Percentiles rank a stretch among this genome's conserved stretches.
phyloP scores from a whole-genome alignment of 2,113 vertebrate genomes.

The Sporophila hypoxantha region DNA sequence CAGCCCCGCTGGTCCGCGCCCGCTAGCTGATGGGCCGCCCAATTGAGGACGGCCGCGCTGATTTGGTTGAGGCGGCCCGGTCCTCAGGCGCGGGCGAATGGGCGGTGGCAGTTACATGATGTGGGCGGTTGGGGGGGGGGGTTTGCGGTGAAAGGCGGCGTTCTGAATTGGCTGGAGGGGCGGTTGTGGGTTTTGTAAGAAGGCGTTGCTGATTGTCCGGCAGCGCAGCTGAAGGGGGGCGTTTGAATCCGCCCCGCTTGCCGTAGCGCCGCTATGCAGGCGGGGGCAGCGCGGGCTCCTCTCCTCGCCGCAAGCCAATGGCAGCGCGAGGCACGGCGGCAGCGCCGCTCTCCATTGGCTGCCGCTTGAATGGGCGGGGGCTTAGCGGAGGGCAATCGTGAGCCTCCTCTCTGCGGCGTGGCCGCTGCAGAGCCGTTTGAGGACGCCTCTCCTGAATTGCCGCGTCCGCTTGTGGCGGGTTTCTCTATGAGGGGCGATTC shows the following conservation, averaged over 20 bases:
- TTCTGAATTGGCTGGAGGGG: not conserved
- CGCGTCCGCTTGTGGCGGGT: not conserved
- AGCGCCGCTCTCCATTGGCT: not conserved
- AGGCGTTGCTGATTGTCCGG: not conserved
- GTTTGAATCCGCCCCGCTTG: fast-evolving
- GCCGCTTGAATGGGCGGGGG: not conserved
- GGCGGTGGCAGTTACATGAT: not conserved
- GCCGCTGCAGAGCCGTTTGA: not conserved
- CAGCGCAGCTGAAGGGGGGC: fast-evolving
- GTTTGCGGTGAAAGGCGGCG: not conserved
- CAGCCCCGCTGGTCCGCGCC: not conserved
- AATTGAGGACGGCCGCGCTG: not conserved
- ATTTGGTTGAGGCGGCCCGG: not conserved
- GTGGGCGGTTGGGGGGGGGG: too few relatives aligned
- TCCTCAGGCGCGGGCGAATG: not conserved
- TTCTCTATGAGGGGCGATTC: not conserved
- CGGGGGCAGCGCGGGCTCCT: not conserved
- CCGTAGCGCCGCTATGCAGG: not conserved
- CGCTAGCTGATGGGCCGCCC: not conserved
- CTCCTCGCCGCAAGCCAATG: not conserved
- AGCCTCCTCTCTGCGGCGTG: not conserved
- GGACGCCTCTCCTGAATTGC: not conserved
- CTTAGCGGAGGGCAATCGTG: not conserved
- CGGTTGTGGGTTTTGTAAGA: not conserved
- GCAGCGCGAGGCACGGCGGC: not conserved